Percentiles rank a stretch among this genome's conserved stretches.
Conservation (phyloP, 2,888 invertebrate genomes). For the Drosophila limbata region DNA sequence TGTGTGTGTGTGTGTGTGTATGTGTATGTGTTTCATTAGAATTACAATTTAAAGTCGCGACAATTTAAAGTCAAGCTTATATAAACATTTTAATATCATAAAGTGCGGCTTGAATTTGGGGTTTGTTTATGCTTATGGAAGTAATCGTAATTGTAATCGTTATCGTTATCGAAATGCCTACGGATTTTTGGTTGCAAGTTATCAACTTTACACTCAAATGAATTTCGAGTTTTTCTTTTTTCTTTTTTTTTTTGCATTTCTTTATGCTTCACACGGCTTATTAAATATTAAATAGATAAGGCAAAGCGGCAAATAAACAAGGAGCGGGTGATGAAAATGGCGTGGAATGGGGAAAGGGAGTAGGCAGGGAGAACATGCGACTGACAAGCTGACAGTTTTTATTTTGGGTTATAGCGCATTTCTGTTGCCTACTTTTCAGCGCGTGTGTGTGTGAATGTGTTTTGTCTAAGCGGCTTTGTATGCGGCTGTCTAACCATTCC, state of each 20-base stretch:
- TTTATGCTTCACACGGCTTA: slow-evolving; percentile 61
- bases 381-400: slow-evolving; percentile 30
- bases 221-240: slow-evolving; percentile 38
- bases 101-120: slow-evolving; percentile 11
- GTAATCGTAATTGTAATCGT: slow-evolving; percentile 46
- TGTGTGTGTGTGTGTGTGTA: neutral
- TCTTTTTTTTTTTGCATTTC: slow-evolving; percentile 25
- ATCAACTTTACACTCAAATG: slow-evolving; percentile 81
- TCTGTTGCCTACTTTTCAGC: slow-evolving; percentile 21
- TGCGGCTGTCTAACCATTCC: slow-evolving; percentile 6
- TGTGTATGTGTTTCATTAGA: slow-evolving; percentile 26
- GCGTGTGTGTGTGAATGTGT: slow-evolving; percentile 25
- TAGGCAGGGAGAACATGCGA: slow-evolving; percentile 5
- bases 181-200: slow-evolving; percentile 41
- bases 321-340: neutral
- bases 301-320: slow-evolving; percentile 5
- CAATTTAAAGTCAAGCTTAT: slow-evolving; percentile 34
- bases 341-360: neutral
- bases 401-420: slow-evolving; percentile 1
- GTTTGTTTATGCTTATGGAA: slow-evolving; percentile 38
- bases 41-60: slow-evolving; percentile 41
- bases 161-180: slow-evolving; percentile 41
- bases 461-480: slow-evolving; percentile 62
- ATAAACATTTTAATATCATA: slow-evolving; percentile 29
- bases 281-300: slow-evolving; percentile 80